Evolutionary conservation across 2,888 invertebrate genomes (phyloP), one percentile per base, ranked within the genome.

Genomic region (Yponomeuta malinellus): DNA sequence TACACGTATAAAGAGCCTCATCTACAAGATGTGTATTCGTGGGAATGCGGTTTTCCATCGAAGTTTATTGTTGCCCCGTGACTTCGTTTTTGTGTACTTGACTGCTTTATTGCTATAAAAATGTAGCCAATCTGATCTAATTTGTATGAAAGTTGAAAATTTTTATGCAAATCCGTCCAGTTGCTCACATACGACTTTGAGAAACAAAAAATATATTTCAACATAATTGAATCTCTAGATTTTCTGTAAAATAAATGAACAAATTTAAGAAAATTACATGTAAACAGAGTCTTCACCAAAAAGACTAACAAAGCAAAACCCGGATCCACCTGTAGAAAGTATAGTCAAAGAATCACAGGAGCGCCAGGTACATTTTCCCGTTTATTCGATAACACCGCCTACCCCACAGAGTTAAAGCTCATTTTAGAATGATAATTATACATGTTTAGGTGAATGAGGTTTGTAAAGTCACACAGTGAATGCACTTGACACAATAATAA

Each of bases 401-500:
- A 59, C 1, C 15, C 52, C 52, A 59, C 15, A 2, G 12, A 12
- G 15, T 59, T 59, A 59, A 59, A 12, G 15, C 15, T 59, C 15
- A 12, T 59, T 59, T 59, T 59, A 12, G 15, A 15, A 59, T 59
- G 52, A 12, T 59, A 59, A 15, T 59, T 59, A 5, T 5, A 59
- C 52, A 0, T 59, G 52, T 59, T 23, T 59, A 59, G 43, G 8
- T 8, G 43, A 8, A 6, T 43, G 83, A 84, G 84, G 81, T 81
- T 33, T n/a, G 80, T 81, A 82, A 82, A 81, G 78, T 77, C 78
- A 81, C 78, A 78, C 81, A 80, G 79, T 84, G 83, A 84, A 84
- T 82, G 84, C 86, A 87, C 85, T 87, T 86, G 87, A 86, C 88
- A 85, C 85, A 81, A 80, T 84, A 85, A 87, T 84, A 87, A 87